Evolutionary conservation across 1,140 invertebrate genomes (phyloP), one percentile per base, ranked within the genome.

Genomic region (Lerema accius): DNA sequence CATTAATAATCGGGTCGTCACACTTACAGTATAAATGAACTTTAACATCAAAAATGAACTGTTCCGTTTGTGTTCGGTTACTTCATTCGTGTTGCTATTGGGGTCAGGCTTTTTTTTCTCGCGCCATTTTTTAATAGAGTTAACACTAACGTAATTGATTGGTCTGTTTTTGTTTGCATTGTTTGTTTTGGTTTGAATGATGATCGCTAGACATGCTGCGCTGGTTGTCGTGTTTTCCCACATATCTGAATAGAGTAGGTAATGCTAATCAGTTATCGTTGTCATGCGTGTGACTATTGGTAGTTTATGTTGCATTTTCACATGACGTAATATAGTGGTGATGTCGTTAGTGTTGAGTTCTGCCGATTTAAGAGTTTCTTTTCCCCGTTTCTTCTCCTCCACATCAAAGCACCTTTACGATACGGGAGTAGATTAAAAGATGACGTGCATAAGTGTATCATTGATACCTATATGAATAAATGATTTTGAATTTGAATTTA

Each of bases 21-120:
- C 7, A 11, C 35, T 11, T 11, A 37, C 35, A 11, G 35, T 37
- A 37, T 4, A 37, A 37, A 11, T 11, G n/a, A 37, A n/a, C 1
- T 1, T n/a, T 11, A n/a, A 11, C n/a, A 77, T 7, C 28, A 85
- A 80, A 81, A 85, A 70, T 68, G 65, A 63, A 58, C 49, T 64
- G 69, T 84, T 82, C 73, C 67, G n/a, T n/a, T n/a, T n/a, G n/a
- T n/a, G n/a, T n/a, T n/a, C n/a, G n/a, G n/a, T n/a, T n/a, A n/a
- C n/a, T n/a, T n/a, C n/a, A n/a, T n/a, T n/a, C n/a, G 60, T 67
- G 60, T 71, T 69, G 79, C 71, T 67, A 77, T 82, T 80, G 62
- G 63, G 71, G 71, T 71, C 72, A 71, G 65, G n/a, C n/a, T 23
- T 23, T 23, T 23, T 23, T 73, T 76, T 73, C 67, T 61, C 56